Base-by-base conservation (phyloP, 23 tunicate species). In the Oikopleura dioica region DNA sequence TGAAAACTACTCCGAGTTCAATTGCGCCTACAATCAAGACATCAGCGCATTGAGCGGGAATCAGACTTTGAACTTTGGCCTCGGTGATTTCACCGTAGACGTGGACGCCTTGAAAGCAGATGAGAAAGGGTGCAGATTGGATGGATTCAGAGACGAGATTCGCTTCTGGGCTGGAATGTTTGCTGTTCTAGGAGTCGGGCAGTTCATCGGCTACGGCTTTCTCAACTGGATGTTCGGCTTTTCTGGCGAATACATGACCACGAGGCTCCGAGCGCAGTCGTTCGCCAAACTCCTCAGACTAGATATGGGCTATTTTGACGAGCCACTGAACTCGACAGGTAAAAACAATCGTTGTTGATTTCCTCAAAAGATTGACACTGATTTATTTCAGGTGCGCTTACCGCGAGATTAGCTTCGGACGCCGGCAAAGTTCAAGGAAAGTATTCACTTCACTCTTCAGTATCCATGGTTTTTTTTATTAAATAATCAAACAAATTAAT, bases 331-430 rank as follows among this genome's bases (percentile, higher is more conserved):
- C 81, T 82, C 86, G 82, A 84, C 92, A 21, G n/a, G n/a, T n/a
- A n/a, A n/a, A n/a, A n/a, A n/a, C n/a, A n/a, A n/a, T n/a, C n/a
- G n/a, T n/a, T n/a, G n/a, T n/a, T n/a, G n/a, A n/a, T n/a, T n/a
- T n/a, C n/a, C n/a, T n/a, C n/a, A n/a, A n/a, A n/a, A n/a, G n/a
- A n/a, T n/a, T n/a, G n/a, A n/a, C n/a, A n/a, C n/a, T n/a, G n/a
- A n/a, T n/a, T n/a, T n/a, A n/a, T n/a, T n/a, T n/a, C n/a, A n/a
- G 96, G 96, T 29, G 92, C 87, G 0, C 63, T 89, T 38, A 82
- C 86, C 81, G 77, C 91, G 35, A 79, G 96, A 36, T 79, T 89
- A 21, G 76, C 92, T 1, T 75, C 96, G 63, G 96, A 89, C 59
- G 91, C 96, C 0, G 77, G 92, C 1, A 75, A 81, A 1, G 96